phyloP scores from a whole-genome alignment of 2,797 vertebrate genomes.

The Anguilla pacifica region DNA sequence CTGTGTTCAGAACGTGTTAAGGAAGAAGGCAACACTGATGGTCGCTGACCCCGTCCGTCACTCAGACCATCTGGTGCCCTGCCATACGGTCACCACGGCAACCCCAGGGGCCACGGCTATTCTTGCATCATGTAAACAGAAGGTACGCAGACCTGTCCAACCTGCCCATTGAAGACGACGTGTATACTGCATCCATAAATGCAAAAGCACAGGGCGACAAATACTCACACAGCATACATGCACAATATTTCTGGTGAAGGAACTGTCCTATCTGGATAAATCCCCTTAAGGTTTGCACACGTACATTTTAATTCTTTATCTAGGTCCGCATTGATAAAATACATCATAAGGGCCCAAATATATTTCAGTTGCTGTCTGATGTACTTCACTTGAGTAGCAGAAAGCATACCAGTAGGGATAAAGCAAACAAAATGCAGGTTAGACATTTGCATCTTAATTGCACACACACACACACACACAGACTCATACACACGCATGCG shows the following conservation, averaged over 20 bases:
- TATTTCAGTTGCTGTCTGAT: no score
- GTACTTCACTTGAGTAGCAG: no score
- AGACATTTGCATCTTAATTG: no score
- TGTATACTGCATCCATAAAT: neutral
- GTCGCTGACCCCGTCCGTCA: constrained; percentile 48
- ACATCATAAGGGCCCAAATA: no score
- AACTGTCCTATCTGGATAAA: neutral
- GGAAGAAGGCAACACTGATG: neutral
- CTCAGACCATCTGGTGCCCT: constrained; percentile 50
- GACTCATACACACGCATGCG: neutral
- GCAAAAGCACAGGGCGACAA: neutral
- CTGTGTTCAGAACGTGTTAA: neutral
- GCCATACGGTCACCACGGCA: constrained; percentile 49
- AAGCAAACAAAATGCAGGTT: no score
- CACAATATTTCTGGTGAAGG: neutral
- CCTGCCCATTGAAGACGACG: neutral
- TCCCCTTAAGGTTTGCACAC: neutral
- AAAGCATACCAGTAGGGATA: no score
- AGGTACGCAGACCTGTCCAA: constrained; percentile 12
- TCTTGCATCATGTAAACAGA: constrained; percentile 28
- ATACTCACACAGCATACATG: neutral
- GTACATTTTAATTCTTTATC: no score
- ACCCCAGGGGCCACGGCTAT: constrained; percentile 12
- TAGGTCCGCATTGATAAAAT: no score
- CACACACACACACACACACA: neutral